Conservation (phyloP, 2,888 invertebrate genomes). For the Sinelater perroti region DNA sequence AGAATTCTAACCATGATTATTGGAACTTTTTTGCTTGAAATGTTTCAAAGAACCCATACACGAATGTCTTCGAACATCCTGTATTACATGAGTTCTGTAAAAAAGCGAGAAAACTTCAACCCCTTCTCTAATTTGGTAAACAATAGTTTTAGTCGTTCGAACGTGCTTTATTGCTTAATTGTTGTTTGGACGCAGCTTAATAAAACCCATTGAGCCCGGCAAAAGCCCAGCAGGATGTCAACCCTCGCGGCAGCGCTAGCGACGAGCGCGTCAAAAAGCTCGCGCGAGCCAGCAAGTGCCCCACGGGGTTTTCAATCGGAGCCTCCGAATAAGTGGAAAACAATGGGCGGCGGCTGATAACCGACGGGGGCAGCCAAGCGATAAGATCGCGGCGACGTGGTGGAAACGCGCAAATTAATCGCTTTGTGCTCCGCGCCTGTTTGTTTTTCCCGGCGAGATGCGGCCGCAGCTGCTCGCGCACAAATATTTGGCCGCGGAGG, state of each 20-base stretch:
- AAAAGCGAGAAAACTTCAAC: too few relatives aligned
- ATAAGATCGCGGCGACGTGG: constrained; percentile 43
- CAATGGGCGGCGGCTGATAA: constrained; percentile 36
- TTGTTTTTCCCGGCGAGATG: constrained; percentile 40
- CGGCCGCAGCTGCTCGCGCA: constrained; percentile 34
- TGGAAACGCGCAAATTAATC: constrained; percentile 45
- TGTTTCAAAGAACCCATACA: too few relatives aligned
- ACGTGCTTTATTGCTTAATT: too few relatives aligned
- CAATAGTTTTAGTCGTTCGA: too few relatives aligned
- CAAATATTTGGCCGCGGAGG: constrained; percentile 30
- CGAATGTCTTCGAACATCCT: too few relatives aligned
- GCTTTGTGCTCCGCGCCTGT: constrained; percentile 40
- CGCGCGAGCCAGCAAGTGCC: constrained; percentile 27
- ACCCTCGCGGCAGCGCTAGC: constrained; percentile 20
- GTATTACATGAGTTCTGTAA: too few relatives aligned
- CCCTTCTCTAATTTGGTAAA: too few relatives aligned
- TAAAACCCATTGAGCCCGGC: too few relatives aligned
- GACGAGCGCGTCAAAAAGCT: constrained; percentile 31
- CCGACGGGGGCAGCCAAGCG: constrained; percentile 37
- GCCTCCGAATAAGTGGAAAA: constrained; percentile 39
- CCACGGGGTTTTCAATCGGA: constrained; percentile 30
- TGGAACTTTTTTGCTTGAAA: too few relatives aligned
- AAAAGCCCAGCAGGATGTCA: constrained; percentile 16
- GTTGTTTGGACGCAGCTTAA: too few relatives aligned
- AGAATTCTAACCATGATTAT: too few relatives aligned